Conservation (phyloP, 2,797 vertebrate species). For the Balearica regulorum region DNA sequence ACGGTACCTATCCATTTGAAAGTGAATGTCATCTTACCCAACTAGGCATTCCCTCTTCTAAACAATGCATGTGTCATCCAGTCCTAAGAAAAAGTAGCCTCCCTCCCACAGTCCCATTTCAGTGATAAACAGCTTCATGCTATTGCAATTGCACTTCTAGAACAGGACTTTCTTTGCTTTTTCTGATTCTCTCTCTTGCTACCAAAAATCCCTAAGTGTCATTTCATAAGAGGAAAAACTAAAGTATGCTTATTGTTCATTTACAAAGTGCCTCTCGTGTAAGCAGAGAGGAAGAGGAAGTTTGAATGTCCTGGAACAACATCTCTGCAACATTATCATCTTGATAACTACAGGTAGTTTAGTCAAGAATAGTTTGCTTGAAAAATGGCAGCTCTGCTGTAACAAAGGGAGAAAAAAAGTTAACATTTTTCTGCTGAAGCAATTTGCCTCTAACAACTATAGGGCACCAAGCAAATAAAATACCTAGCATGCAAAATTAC, state of each 20-base stretch:
- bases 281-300: background rate
- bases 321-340: background rate
- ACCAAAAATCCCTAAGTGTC: background rate
- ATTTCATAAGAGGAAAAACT: background rate
- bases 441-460: slow-evolving; percentile 58
- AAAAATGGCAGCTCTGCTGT: slow-evolving; percentile 42
- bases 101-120: background rate
- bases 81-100: background rate
- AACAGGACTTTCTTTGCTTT: background rate
- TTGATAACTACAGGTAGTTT: slow-evolving; percentile 18
- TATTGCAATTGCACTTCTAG: background rate
- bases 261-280: background rate
- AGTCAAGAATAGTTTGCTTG: background rate
- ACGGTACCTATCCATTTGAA: background rate
- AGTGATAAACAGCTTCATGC: background rate
- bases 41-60: background rate
- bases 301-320: background rate
- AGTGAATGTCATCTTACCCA: background rate
- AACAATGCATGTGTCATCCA: background rate
- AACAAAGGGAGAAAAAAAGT: slow-evolving; percentile 48
- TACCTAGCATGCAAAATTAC: slow-evolving; percentile 64
- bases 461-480: slow-evolving; percentile 69
- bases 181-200: background rate
- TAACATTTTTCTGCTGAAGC: slow-evolving; percentile 51
- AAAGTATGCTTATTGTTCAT: background rate